Conservation (phyloP, 2,113 vertebrate genomes). For the Anguilla rostrata region DNA sequence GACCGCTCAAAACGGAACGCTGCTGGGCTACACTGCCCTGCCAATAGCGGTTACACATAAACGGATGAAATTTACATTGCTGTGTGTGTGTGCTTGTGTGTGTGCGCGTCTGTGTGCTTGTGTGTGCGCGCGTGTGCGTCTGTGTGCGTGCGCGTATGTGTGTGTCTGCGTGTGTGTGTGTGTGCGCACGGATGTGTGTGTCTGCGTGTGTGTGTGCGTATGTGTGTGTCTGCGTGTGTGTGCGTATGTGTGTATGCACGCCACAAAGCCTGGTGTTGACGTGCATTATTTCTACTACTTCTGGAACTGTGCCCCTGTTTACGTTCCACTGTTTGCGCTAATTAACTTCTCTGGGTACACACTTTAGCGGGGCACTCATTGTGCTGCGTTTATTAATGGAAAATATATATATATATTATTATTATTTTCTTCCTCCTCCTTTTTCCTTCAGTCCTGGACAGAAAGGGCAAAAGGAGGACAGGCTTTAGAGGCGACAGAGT, state of each 20-base stretch:
- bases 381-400: not conserved
- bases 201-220: too few species aligned
- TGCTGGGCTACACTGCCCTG: slow-evolving; percentile 48
- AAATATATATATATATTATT: not conserved
- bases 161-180: slow-evolving; percentile 29
- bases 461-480: slow-evolving; percentile 78
- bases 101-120: slow-evolving; percentile 1
- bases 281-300: not conserved
- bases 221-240: too few species aligned
- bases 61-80: slow-evolving; percentile 59
- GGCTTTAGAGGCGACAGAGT: slow-evolving; percentile 57
- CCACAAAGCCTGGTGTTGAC: not conserved
- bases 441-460: slow-evolving; percentile 75
- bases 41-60: slow-evolving; percentile 63
- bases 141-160: slow-evolving; percentile 30
- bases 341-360: not conserved
- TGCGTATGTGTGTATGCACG: slow-evolving; percentile 26
- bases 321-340: not conserved
- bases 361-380: not conserved
- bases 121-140: not conserved
- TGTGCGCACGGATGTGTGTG: too few species aligned
- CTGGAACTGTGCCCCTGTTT: not conserved
- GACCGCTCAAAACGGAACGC: slow-evolving; percentile 39
- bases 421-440: not conserved
- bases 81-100: slow-evolving; percentile 20